Evolutionary conservation across 92 coral and sea anemone genomes (phyloP), one percentile per base, ranked within the genome.

Genomic region (Porites rus): DNA sequence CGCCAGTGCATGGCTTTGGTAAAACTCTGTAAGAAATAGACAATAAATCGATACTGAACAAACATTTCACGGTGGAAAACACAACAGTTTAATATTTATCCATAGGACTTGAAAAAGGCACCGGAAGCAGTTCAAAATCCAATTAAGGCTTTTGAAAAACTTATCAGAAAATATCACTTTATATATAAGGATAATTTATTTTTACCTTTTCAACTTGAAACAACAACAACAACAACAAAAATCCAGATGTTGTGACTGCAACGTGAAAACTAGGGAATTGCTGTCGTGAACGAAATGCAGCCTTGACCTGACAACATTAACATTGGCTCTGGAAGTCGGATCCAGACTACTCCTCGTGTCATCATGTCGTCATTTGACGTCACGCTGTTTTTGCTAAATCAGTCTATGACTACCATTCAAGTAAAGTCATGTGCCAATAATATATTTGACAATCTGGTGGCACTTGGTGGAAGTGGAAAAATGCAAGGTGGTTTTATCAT

Each of bases 11-110:
- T 75, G 79, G 79, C 65, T 24, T 24, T 24, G 79, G 65, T 75
- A 75, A 75, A 75, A 75, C 79, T 66, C 79, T 20, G 79, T 75
- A 75, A 54, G 79, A 75, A 75, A 75, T 75, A 51, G 79, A 75
- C 79, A 75, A 8, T 75, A 52, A 75, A 51, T 75, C 52, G 79
- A 75, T 75, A 75, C 79, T 75, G 79, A 75, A 58, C 66, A 4
- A 75, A 75, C 79, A 75, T 76, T 76, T 76, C 80, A 76, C 59
- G 80, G 80, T 76, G 80, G 51, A 54, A 76, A 76, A 75, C 79
- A 76, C 67, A 76, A 58, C 68, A 52, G 68, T 61, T 76, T 58
- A 61, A 76, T 73, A 73, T 73, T 73, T 73, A 73, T 73, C 77
- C 77, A n/a, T 52, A 73, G 61, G 61, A 76, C 66, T 18, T 59